A percentile compares a stretch with the other conserved stretches of the same genome.
phyloP scores from a whole-genome alignment of 2,888 invertebrate species.

The Boloria euphrosyne region DNA sequence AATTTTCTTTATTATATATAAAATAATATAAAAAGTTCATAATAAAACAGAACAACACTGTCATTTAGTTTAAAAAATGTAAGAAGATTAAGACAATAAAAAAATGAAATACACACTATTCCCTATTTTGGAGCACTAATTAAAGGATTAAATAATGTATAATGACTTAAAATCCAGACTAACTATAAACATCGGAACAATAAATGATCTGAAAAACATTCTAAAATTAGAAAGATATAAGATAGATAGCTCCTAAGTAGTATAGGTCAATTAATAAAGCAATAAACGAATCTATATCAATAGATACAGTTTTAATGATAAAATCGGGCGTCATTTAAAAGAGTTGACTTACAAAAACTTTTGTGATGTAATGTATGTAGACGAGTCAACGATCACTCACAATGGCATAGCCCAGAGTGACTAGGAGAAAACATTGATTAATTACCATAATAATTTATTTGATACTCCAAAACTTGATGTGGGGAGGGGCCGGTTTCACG shows the following conservation, averaged over 20 bases:
- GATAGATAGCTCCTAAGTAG: slow-evolving; percentile 28
- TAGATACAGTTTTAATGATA: slow-evolving; percentile 46
- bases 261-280: slow-evolving; percentile 36
- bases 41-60: not conserved
- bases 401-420: slow-evolving; percentile 74
- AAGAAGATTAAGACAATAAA: too few species aligned
- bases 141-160: not conserved
- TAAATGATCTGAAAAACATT: slow-evolving; percentile 18
- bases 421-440: slow-evolving; percentile 82
- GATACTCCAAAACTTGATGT: slow-evolving; percentile 80
- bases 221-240: slow-evolving; percentile 15
- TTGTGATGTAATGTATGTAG: slow-evolving; percentile 66
- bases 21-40: too few species aligned
- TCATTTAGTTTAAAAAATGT: too few species aligned
- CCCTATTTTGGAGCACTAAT: not conserved
- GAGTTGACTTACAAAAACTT: slow-evolving; percentile 66
- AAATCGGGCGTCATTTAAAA: slow-evolving; percentile 50
- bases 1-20: slow-evolving; percentile 74
- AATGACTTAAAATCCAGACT: too few species aligned
- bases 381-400: slow-evolving; percentile 77
- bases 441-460: slow-evolving; percentile 83
- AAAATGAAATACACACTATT: too few species aligned
- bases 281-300: slow-evolving; percentile 37
- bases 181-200: slow-evolving; percentile 24
- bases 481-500: slow-evolving; percentile 72